Evolutionary conservation across 2,797 vertebrate species (phyloP), one percentile per base, ranked within the genome.

Genomic region (Loris lydekkerianus): DNA sequence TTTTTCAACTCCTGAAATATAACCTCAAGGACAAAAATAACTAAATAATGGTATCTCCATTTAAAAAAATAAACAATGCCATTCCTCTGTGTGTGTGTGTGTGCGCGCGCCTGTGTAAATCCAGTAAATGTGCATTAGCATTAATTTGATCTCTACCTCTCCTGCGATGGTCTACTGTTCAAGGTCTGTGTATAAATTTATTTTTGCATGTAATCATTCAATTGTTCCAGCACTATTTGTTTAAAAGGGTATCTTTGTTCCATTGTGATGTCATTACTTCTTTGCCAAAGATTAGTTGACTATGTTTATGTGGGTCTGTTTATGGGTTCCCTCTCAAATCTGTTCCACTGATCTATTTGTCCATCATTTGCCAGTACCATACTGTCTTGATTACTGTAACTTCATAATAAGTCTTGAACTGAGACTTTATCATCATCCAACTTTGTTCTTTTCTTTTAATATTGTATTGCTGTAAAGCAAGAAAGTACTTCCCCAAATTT

Each of bases 1-100:
- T 23, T 85, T 89, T 83, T 81, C 53, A 93, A 70, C 29, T 93
- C 18, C 40, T 89, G 21, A 82, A 91, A 84, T 72, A 29, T 80
- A 77, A 60, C 1, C 4, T 72, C 61, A 92, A 67, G 56, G 11
- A 40, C 21, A 81, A 75, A 86, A 86, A 58, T 73, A 60, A 46
- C 43, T 46, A 6, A 67, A 53, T 78, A 49, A 61, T 58, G 7
- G 23, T 37, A 86, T 65, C 17, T 75, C 9, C 34, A 70, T n/a
- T 75, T 53, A 58, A 40, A 81, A 58, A 43, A 17, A 86, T 10
- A 83, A 34, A 70, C 18, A 17, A 89, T 46, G 49, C 5, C 73
- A 72, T 8, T 75, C 53, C 20, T 11, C 2, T n/a, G 37, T 84
- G 49, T 53, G 25, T 27, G 40, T 65, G 29, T 11, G 2, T n/a